These are phyloP conservation scores for Cyaniris semiargus DNA, from an alignment of 2,888 invertebrate genomes.

Conservation along the genomic window DNA sequence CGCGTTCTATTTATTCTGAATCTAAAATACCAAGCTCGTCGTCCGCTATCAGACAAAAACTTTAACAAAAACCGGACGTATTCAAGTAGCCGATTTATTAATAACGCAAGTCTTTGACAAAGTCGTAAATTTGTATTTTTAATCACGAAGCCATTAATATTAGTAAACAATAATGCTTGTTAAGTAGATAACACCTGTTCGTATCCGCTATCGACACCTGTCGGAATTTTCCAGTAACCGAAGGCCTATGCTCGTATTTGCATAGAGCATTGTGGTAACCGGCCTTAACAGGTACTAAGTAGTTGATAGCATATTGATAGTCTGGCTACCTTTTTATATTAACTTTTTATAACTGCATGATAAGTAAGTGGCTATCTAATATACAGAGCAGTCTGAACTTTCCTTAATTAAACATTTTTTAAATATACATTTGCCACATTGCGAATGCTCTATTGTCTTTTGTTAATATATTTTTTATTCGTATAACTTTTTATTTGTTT, in stretches of 20 bases:
- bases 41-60: neutral
- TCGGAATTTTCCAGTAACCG: slow-evolving; percentile 11
- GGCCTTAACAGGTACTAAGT: slow-evolving; percentile 2
- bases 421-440: neutral
- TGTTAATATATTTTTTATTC: too few species aligned
- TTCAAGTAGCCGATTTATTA: neutral
- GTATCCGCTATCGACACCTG: neutral
- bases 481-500: too few species aligned
- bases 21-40: neutral
- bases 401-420: neutral
- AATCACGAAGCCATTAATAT: slow-evolving; percentile 38
- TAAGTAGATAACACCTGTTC: slow-evolving; percentile 20
- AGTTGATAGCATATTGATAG: neutral
- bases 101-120: neutral
- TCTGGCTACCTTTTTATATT: neutral
- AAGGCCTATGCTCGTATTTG: slow-evolving; percentile 9
- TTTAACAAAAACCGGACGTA: neutral
- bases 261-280: slow-evolving; percentile 16
- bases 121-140: slow-evolving; percentile 6
- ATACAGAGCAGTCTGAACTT: neutral
- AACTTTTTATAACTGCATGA: neutral
- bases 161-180: slow-evolving; percentile 14
- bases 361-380: neutral
- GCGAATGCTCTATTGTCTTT: too few species aligned
- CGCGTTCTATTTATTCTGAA: neutral